These are phyloP conservation scores for Pristionchus maxplancki DNA, from an alignment of 2,888 invertebrate species.

Conservation along the genomic window DNA sequence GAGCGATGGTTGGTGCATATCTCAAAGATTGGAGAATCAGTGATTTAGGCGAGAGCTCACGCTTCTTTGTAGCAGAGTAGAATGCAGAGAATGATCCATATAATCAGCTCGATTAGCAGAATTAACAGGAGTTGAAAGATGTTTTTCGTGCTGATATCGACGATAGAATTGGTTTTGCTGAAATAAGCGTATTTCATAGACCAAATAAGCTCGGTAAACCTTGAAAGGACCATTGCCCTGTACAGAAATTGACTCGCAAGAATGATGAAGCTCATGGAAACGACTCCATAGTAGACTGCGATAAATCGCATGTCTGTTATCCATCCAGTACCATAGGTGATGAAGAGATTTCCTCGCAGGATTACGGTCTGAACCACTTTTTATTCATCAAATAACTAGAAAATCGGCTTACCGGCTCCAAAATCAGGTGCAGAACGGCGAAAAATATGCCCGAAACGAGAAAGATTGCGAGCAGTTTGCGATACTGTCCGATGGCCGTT, in stretches of 20 bases:
- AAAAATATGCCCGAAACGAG: background rate
- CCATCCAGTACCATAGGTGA: background rate
- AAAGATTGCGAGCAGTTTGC: constrained; percentile 1
- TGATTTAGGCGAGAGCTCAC: background rate
- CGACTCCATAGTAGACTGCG: background rate
- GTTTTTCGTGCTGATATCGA: background rate
- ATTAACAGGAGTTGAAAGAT: background rate
- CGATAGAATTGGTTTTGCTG: background rate
- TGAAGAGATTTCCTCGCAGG: background rate
- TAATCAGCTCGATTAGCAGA: background rate
- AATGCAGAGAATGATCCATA: background rate
- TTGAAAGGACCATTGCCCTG: background rate
- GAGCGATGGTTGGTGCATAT: background rate
- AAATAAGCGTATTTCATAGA: background rate
- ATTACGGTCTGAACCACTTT: background rate
- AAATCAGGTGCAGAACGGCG: background rate
- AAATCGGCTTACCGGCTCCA: background rate
- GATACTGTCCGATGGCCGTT: background rate
- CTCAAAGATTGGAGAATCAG: background rate
- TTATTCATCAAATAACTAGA: background rate
- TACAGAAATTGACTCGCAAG: constrained; percentile 2
- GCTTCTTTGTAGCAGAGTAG: background rate
- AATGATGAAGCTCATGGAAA: constrained; percentile 22
- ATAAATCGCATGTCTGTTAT: background rate
- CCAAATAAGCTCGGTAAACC: background rate